phyloP scores from a whole-genome alignment of 53 echinoderm and acorn worm species.

The Luidia sarsii region DNA sequence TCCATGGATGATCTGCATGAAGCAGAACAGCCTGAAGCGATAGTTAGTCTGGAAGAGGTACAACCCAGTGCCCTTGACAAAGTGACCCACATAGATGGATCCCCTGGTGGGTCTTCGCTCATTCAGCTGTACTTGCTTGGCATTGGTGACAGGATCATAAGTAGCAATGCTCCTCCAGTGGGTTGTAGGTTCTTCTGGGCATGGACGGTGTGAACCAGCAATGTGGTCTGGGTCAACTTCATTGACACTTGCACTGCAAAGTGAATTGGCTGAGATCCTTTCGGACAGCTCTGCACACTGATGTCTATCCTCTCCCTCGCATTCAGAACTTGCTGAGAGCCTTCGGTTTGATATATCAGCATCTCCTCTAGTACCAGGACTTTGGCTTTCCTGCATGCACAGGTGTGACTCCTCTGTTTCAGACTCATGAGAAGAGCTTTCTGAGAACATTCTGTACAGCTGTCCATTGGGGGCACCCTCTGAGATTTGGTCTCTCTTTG shows the following conservation, averaged over 20 bases:
- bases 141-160: no score
- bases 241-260: not conserved
- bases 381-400: not conserved
- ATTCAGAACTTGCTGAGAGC: no score
- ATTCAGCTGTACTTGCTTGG: no score
- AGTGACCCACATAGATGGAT: not conserved
- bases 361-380: not conserved
- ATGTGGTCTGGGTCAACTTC: not conserved
- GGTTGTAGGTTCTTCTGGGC: not conserved
- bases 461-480: not conserved
- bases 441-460: not conserved
- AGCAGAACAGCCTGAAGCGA: constrained; percentile 18
- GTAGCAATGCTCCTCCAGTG: no score
- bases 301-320: not conserved
- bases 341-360: no score
- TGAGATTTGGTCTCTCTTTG: no score
- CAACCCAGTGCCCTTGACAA: not conserved
- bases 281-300: not conserved
- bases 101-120: not conserved
- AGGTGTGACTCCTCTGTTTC: not conserved
- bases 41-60: constrained; percentile 8
- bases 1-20: not conserved
- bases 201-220: not conserved
- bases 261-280: not conserved
- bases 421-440: not conserved